Evolutionary conservation across 2,797 vertebrate genomes (phyloP).

Genomic region (Xenops minutus): DNA sequence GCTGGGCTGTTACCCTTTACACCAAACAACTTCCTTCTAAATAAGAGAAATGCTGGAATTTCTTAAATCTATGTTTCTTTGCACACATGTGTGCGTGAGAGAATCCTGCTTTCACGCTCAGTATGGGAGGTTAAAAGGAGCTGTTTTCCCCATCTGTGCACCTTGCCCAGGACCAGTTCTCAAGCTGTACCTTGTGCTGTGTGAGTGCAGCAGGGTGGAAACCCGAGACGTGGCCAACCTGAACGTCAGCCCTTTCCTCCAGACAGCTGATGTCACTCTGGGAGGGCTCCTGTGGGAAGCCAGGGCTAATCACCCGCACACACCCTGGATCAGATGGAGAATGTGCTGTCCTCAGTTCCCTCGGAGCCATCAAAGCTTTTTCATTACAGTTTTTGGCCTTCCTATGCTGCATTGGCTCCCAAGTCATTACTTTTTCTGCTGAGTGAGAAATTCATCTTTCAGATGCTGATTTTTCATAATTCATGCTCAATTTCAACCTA

Average conservation of each 20-base stretch:
- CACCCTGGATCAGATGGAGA: not conserved
- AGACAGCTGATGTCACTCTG: not conserved
- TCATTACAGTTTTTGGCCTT: constrained; percentile 38
- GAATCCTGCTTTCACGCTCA: not conserved
- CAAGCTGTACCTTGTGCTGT: not conserved
- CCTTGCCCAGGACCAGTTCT: not conserved
- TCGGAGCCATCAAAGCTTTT: constrained; percentile 11
- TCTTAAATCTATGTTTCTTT: not conserved
- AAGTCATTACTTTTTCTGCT: not conserved
- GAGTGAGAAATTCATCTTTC: not conserved
- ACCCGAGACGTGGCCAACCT: not conserved
- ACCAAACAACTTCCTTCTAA: not conserved
- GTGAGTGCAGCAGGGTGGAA: not conserved
- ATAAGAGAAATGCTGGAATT: not conserved
- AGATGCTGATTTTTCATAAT: not conserved
- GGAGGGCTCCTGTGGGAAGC: not conserved
- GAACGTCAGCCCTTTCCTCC: not conserved
- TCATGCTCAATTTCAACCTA: not conserved
- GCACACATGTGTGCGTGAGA: rapidly evolving
- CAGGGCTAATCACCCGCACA: not conserved
- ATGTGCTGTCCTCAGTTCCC: not conserved
- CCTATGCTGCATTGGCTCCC: not conserved
- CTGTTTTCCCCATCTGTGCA: not conserved
- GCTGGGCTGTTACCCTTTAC: not conserved
- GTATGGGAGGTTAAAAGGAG: not conserved